These are phyloP conservation scores for Zhuqinia jingwanae DNA, from an alignment of 2,888 invertebrate species.

Conservation along the genomic window DNA sequence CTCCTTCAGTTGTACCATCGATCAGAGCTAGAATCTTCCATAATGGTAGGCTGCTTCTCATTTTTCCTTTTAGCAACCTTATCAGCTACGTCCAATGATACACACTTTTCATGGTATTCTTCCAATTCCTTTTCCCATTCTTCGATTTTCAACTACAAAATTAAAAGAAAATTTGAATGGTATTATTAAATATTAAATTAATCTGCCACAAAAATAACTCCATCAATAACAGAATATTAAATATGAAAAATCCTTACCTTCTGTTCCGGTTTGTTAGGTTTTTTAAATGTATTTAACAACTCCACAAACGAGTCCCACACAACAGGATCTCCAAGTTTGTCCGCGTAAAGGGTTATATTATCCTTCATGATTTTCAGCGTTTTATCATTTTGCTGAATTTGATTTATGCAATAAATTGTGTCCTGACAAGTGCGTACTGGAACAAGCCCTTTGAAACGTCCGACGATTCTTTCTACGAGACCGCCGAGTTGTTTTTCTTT, in stretches of 20 bases:
- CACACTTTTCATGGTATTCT: constrained; percentile 68
- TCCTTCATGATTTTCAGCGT: constrained; percentile 76
- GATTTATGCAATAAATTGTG: constrained; percentile 75
- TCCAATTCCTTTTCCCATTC: constrained; percentile 74
- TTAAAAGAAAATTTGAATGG: not conserved
- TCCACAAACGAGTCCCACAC: constrained; percentile 72
- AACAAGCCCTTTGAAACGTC: constrained; percentile 70
- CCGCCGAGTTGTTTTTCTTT: constrained; percentile 76
- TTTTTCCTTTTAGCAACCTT: constrained; percentile 46
- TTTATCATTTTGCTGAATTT: constrained; percentile 75
- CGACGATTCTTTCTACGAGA: constrained; percentile 75
- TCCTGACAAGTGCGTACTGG: constrained; percentile 74
- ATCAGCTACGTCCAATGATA: constrained; percentile 45
- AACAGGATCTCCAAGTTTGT: constrained; percentile 74
- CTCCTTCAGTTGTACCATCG: not conserved
- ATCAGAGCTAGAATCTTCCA: constrained; percentile 41
- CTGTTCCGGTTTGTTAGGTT: constrained; percentile 71
- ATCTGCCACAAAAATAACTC: too few species aligned
- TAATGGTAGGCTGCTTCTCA: constrained; percentile 11
- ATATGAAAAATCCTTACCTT: constrained; percentile 63
- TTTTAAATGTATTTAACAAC: constrained; percentile 66
- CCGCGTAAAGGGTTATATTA: constrained; percentile 67
- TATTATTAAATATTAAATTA: too few species aligned
- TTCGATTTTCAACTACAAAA: constrained; percentile 67
- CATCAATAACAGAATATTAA: too few species aligned